Evolutionary conservation across 2,888 invertebrate genomes (phyloP).

Genomic region (Cremastobaeus sp.): DNA sequence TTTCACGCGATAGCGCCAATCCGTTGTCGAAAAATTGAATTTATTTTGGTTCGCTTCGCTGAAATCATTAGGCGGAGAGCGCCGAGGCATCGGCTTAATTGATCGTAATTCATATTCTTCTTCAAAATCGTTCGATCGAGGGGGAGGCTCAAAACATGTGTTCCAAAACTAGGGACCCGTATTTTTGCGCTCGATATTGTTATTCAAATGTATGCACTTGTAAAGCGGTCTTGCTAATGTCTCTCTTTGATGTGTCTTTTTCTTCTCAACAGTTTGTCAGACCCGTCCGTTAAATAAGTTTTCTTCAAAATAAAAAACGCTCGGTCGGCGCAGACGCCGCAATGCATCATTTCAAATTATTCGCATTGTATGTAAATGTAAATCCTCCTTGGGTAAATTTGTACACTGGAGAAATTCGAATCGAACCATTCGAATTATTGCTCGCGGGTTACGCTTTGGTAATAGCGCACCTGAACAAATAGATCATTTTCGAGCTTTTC

Average conservation of each 20-base stretch:
- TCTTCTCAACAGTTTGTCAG: constrained; percentile 18
- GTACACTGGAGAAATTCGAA: constrained; percentile 40
- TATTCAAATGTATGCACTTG: constrained; percentile 29
- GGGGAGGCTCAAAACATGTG: constrained; percentile 16
- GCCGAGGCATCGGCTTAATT: constrained; percentile 36
- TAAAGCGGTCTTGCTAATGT: constrained; percentile 5
- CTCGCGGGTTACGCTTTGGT: too few species aligned
- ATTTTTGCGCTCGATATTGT: constrained; percentile 12
- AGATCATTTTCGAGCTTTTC: too few species aligned
- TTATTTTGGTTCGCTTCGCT: constrained; percentile 48
- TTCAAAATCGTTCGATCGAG: constrained; percentile 10
- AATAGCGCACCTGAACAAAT: too few species aligned
- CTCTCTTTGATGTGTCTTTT: constrained; percentile 21
- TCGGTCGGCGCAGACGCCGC: constrained; percentile 24
- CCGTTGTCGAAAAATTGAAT: constrained; percentile 56
- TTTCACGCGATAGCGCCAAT: constrained; percentile 47
- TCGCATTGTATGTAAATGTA: constrained; percentile 56
- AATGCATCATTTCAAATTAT: constrained; percentile 46
- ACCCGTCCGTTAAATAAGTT: constrained; percentile 31
- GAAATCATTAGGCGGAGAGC: constrained; percentile 53
- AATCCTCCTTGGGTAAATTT: constrained; percentile 54
- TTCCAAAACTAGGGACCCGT: constrained; percentile 15
- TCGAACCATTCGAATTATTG: constrained; percentile 40
- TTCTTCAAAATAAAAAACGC: constrained; percentile 28
- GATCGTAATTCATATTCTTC: constrained; percentile 46